These are phyloP conservation scores for Ligdia adustata DNA, from an alignment of 2,888 invertebrate species.

Conservation along the genomic window DNA sequence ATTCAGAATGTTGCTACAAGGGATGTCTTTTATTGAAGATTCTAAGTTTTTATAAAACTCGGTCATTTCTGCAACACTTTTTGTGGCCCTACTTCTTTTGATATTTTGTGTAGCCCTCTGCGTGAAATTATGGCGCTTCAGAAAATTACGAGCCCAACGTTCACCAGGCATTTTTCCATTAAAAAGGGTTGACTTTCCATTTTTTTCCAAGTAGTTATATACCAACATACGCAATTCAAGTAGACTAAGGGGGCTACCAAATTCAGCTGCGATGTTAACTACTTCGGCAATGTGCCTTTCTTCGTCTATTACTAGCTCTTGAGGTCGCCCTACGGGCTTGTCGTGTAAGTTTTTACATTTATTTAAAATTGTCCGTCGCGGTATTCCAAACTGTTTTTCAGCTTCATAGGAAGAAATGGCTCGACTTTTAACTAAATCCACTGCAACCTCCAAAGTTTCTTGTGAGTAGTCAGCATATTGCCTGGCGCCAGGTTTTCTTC, in stretches of 20 bases:
- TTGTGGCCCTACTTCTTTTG: conserved; percentile 12
- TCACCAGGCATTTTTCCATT: conserved; percentile 4
- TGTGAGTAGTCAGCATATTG: conserved; percentile 1
- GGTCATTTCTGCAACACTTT: conserved; percentile 11
- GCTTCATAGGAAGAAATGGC: conserved; percentile 1
- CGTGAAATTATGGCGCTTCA: not conserved
- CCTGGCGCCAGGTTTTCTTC: too few relatives aligned
- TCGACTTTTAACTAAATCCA: conserved; percentile 1
- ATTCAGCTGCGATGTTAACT: conserved; percentile 25
- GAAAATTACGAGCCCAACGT: not conserved
- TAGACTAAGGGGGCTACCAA: conserved; percentile 29
- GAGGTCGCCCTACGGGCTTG: conserved; percentile 28
- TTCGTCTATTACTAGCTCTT: conserved; percentile 24
- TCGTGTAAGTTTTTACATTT: conserved; percentile 24
- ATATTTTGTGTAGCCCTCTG: conserved; percentile 14
- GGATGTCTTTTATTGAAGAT: too few relatives aligned
- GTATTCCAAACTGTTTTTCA: too few relatives aligned
- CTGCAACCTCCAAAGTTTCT: not conserved
- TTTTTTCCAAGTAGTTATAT: conserved; percentile 24
- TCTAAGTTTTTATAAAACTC: too few relatives aligned
- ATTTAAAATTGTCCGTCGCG: too few relatives aligned
- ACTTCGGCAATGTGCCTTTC: conserved; percentile 27
- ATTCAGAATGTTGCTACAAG: too few relatives aligned
- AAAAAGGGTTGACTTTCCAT: conserved; percentile 8
- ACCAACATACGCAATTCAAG: conserved; percentile 30